phyloP scores from a whole-genome alignment of 2,888 invertebrate species.

The Lathronympha strigana region DNA sequence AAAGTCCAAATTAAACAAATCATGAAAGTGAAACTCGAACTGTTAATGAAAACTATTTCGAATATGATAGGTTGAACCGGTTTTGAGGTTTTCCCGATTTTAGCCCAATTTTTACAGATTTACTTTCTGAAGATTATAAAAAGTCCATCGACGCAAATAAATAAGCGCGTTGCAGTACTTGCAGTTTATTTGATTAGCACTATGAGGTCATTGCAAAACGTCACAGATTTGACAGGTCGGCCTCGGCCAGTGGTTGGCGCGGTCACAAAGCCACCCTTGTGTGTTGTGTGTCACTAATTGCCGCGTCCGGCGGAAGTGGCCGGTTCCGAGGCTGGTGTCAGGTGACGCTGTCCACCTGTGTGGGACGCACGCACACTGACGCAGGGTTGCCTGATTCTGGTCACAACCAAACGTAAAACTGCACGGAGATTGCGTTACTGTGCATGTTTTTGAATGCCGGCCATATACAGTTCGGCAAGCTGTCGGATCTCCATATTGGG shows the following conservation, averaged over 20 bases:
- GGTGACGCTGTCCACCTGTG: constrained; percentile 78
- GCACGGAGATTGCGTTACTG: background rate
- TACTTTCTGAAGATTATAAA: no score
- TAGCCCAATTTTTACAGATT: no score
- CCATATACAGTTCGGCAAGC: no score
- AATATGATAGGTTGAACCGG: no score
- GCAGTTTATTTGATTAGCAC: constrained; percentile 4
- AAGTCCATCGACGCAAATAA: no score
- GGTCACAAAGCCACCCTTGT: constrained; percentile 45
- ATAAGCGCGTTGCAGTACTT: no score
- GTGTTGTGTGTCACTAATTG: constrained; percentile 79
- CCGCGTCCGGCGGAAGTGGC: constrained; percentile 81
- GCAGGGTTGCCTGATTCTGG: constrained; percentile 17
- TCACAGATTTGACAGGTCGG: constrained; percentile 32
- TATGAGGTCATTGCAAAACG: constrained; percentile 24
- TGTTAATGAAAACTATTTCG: no score
- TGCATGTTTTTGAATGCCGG: no score
- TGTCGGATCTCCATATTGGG: no score
- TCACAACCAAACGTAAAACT: background rate
- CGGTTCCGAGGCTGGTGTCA: constrained; percentile 79
- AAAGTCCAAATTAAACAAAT: no score
- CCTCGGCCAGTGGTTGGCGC: constrained; percentile 24
- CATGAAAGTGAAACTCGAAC: no score
- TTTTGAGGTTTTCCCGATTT: no score
- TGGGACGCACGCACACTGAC: constrained; percentile 52